Base-by-base conservation (phyloP, 2,113 vertebrate species). In the Phyllostomus hastatus region DNA sequence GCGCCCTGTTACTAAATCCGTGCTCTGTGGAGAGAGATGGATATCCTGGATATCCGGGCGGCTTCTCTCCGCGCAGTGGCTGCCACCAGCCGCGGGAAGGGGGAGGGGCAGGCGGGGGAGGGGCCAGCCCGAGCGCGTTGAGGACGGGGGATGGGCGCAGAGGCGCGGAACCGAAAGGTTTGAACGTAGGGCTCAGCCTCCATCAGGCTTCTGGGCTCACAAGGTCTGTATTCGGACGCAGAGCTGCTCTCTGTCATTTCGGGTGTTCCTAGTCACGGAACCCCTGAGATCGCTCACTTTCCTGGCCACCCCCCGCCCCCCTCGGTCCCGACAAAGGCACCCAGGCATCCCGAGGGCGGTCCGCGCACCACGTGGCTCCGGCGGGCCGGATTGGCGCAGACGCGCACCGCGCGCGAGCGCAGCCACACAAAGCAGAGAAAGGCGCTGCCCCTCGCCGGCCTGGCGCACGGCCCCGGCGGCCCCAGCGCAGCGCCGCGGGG, bases 371-470 rank as follows among this genome's bases (percentile, higher is more conserved):
- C 35, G 1, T n/a, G 92, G 31, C 91, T 2, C 8, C 33, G 66
- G 59, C 57, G 48, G 22, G 90, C 84, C 43, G 59, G 41, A 88
- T 90, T 87, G 31, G 90, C 14, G 41, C 57, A 59, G 90, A 20
- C 52, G 2, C 0, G 46, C n/a, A 3, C 10, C 7, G 64, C 14
- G 28, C 59, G 59, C 17, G n/a, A 38, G 57, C 24, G 0, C 26
- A 12, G 61, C 61, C 26, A 64, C 61, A 64, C 61, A 64, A 64
- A 64, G 61, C 61, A 61, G 59, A 10, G 57, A 59, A 59, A 59
- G 59, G 59, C 59, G 59, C 59, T 26, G 59, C 59, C 59, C 9
- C 59, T 28, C 26, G 59, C 59, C 59, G 59, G 59, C 59, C 26
- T 26, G 59, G 59, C 24, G 24, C 59, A 24, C 57, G 5, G 57